These are phyloP conservation scores for Acipenser ruthenus DNA, from an alignment of 2,797 vertebrate genomes.

Conservation along the genomic window DNA sequence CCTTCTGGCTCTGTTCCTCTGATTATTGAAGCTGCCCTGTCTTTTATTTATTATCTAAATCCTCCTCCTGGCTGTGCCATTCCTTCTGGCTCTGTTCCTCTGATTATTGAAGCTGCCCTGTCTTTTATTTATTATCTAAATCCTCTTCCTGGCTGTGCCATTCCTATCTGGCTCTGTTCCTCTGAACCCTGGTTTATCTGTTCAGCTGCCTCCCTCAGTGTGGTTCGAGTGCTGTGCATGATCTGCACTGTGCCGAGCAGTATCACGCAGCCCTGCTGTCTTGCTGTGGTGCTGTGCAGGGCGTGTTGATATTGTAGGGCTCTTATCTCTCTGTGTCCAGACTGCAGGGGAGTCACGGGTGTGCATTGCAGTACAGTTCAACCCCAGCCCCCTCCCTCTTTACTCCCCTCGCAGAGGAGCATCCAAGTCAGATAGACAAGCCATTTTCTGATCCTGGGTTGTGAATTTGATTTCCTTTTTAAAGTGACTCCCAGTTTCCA, in stretches of 20 bases:
- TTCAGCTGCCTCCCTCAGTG: background rate
- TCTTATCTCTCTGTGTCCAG: no score
- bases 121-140: slow-evolving; percentile 1
- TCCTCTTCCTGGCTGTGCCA: background rate
- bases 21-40: slow-evolving; percentile 11
- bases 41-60: slow-evolving; percentile 1
- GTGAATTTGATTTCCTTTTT: no score
- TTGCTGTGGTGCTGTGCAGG: no score
- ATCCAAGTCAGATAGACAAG: no score
- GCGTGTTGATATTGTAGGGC: no score
- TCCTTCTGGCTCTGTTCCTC: background rate
- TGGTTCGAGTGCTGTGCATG: no score
- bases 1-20: background rate
- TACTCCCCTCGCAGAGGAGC: slow-evolving; percentile 20
- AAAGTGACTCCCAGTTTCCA: no score
- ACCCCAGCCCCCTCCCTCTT: slow-evolving; percentile 19
- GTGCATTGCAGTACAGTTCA: background rate
- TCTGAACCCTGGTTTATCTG: slow-evolving; percentile 27
- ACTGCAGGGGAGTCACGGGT: background rate
- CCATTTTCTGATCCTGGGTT: no score
- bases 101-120: slow-evolving; percentile 11
- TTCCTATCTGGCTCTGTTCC: background rate
- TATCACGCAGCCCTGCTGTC: no score
- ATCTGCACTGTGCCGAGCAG: no score
- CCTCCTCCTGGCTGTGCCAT: background rate